Evolutionary conservation across 2,797 vertebrate genomes (phyloP).

Genomic region (Chelon labrosus): DNA sequence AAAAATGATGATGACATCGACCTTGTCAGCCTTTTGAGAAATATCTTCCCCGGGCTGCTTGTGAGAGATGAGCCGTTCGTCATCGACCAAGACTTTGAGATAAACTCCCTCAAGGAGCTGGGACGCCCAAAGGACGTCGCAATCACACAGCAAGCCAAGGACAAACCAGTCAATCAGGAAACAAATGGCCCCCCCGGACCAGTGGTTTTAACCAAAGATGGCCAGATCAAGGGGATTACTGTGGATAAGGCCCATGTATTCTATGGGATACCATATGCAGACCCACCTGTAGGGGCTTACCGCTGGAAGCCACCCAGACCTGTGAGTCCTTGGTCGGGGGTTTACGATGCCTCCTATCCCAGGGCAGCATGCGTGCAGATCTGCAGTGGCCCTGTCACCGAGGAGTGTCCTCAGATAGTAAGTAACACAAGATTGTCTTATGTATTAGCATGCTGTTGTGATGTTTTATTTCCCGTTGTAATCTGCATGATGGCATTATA

Average conservation of each 20-base stretch:
- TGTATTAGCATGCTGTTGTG: background rate
- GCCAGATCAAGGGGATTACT: slow-evolving; percentile 72
- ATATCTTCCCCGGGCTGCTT: slow-evolving; percentile 55
- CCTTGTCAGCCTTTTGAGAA: slow-evolving; percentile 69
- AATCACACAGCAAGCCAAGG: slow-evolving; percentile 34
- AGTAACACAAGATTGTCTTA: slow-evolving; percentile 20
- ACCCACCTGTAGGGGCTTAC: slow-evolving; percentile 79
- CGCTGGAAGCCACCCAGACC: slow-evolving; percentile 83
- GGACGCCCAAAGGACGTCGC: slow-evolving; percentile 27
- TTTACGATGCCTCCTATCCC: slow-evolving; percentile 82
- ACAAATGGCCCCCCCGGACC: slow-evolving; percentile 59
- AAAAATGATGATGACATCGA: slow-evolving; percentile 56
- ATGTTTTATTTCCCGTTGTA: background rate
- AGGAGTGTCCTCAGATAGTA: slow-evolving; percentile 79
- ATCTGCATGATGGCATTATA: background rate
- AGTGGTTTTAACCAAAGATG: slow-evolving; percentile 76
- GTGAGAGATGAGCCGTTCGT: slow-evolving; percentile 56
- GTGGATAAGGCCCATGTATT: slow-evolving; percentile 82
- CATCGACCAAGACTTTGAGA: slow-evolving; percentile 48
- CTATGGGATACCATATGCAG: slow-evolving; percentile 84
- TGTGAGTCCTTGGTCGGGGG: slow-evolving; percentile 70
- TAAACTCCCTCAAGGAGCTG: slow-evolving; percentile 43
- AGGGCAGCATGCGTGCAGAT: slow-evolving; percentile 82
- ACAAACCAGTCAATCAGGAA: slow-evolving; percentile 31
- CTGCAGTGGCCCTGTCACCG: slow-evolving; percentile 69